phyloP scores from a whole-genome alignment of 2,113 vertebrate species.

The Willisornis vidua region DNA sequence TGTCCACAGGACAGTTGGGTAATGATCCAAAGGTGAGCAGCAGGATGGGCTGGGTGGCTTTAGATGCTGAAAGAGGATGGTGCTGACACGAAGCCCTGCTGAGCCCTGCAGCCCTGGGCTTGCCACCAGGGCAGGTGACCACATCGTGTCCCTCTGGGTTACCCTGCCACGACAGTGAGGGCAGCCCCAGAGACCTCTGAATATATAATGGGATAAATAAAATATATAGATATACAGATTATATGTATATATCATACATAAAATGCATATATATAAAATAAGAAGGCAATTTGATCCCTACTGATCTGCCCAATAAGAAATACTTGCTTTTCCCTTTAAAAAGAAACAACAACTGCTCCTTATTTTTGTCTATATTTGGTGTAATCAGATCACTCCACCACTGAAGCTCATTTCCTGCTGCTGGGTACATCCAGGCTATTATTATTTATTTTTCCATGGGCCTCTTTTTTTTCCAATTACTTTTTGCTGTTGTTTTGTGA shows the following conservation, averaged over 20 bases:
- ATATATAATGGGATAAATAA: neutral
- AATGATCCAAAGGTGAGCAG: rapidly evolving
- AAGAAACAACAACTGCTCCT: neutral
- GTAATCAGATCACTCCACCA: neutral
- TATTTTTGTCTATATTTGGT: neutral
- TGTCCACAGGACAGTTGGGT: rapidly evolving
- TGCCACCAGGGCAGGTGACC: neutral
- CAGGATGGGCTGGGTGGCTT: neutral
- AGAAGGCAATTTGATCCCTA: neutral
- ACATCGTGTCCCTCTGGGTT: neutral
- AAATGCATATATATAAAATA: neutral
- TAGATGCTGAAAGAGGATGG: neutral
- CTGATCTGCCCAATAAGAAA: too few relatives aligned
- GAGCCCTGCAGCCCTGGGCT: neutral
- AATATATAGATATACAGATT: neutral
- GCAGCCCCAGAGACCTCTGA: neutral
- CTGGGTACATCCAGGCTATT: neutral
- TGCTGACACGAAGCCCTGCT: neutral
- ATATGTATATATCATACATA: neutral
- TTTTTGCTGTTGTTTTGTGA: neutral
- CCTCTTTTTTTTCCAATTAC: neutral
- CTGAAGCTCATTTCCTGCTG: neutral
- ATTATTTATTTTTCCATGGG: conserved; percentile 20
- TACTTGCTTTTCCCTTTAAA: neutral
- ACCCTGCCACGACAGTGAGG: neutral